Evolutionary conservation across 1,140 invertebrate genomes (phyloP).

Genomic region (Eciton burchellii): DNA sequence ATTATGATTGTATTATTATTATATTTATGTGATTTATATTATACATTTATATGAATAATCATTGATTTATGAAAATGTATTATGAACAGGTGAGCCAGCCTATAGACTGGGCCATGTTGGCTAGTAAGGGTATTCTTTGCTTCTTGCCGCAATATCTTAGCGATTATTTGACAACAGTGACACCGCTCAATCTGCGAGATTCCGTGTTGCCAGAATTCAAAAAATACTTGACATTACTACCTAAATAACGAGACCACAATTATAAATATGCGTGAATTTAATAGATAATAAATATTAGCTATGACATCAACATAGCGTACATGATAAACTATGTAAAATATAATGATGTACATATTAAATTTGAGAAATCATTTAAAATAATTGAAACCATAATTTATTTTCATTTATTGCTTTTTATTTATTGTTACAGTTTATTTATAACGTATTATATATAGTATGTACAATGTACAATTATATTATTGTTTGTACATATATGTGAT

Average conservation of each 20-base stretch:
- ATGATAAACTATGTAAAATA: not conserved
- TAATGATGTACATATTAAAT: constrained; percentile 24
- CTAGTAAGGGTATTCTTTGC: constrained; percentile 85
- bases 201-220: constrained; percentile 83
- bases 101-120: constrained; percentile 85
- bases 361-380: not conserved
- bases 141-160: constrained; percentile 87
- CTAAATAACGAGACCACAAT: constrained; percentile 66
- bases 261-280: constrained; percentile 12
- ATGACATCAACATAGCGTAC: not conserved
- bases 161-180: constrained; percentile 83
- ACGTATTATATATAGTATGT: not conserved
- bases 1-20: not conserved
- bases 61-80: constrained; percentile 8
- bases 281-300: not conserved
- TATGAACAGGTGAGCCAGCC: constrained; percentile 77
- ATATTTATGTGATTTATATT: not conserved
- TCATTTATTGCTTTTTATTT: not conserved
- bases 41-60: not conserved
- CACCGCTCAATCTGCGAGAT: constrained; percentile 81
- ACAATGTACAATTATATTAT: not conserved
- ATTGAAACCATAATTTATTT: constrained; percentile 71
- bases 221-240: constrained; percentile 81
- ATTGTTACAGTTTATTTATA: not conserved
- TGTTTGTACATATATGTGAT: not conserved